Conservation (phyloP, 1,140 invertebrate genomes). For the Drosophila repletoides region DNA sequence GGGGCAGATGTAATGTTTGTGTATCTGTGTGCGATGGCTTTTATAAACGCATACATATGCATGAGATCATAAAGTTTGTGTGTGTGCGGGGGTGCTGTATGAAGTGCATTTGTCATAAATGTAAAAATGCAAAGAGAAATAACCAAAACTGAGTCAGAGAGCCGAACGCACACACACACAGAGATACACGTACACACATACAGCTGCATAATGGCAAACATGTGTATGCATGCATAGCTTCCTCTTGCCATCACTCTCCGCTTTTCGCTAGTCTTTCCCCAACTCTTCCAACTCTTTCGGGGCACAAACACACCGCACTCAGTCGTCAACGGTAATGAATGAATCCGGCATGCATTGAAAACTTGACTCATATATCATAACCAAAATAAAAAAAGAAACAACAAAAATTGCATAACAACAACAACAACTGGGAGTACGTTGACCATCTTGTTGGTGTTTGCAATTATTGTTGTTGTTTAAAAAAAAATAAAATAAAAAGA, state of each 20-base stretch:
- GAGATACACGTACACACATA: not conserved
- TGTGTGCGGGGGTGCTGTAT: constrained; percentile 16
- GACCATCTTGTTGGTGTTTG: constrained; percentile 69
- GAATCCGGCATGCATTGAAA: constrained; percentile 81
- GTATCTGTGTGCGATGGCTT: constrained; percentile 45
- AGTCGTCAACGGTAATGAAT: constrained; percentile 77
- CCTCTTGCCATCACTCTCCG: not conserved
- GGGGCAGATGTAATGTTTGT: constrained; percentile 32
- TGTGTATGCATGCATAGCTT: constrained; percentile 35
- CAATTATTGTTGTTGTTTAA: constrained; percentile 28
- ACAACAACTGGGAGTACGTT: constrained; percentile 53
- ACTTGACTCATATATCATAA: constrained; percentile 81
- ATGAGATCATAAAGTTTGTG: constrained; percentile 67
- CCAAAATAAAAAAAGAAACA: constrained; percentile 38
- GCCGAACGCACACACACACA: constrained; percentile 2
- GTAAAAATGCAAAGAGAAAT: constrained; percentile 40
- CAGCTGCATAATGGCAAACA: constrained; percentile 55
- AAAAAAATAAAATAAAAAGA: not conserved
- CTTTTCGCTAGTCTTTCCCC: not conserved
- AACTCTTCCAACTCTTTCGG: not conserved
- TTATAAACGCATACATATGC: constrained; percentile 74
- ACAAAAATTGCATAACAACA: constrained; percentile 9
- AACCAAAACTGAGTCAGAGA: constrained; percentile 15
- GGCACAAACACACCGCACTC: constrained; percentile 12
- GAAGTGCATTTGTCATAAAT: constrained; percentile 69